Evolutionary conservation across 2,888 invertebrate species (phyloP), one percentile per base, ranked within the genome.

Genomic region (Drosophila mettleri): DNA sequence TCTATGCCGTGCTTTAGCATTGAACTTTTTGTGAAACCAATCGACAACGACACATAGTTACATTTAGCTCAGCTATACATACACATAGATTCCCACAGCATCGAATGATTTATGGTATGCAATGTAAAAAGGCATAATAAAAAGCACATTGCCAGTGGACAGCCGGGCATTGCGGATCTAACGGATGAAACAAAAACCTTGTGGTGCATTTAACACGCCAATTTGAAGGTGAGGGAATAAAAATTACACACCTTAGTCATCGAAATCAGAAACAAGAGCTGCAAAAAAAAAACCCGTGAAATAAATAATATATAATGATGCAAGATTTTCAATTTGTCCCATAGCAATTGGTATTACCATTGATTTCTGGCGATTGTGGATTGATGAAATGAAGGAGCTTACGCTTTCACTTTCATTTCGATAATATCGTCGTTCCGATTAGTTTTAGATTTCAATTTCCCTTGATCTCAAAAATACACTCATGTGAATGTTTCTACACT

Each of bases 111-210:
- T 84, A 88, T 84, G 86, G 80, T 80, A n/a, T 67, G 46, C 20
- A 60, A 79, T 83, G 86, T 88, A 83, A 77, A 85, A 73, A 78
- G 69, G 65, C 77, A 77, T 58, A 53, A 71, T 73, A 84, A 86
- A 78, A 81, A 71, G 51, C 67, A 80, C 59, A 74, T 61, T 49
- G 62, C 68, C 55, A 70, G 65, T 77, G 62, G 74, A 61, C 70
- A 62, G 64, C 70, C 59, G 71, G 71, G 64, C 65, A 84, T 88
- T 86, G 83, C 88, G 88, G 84, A 84, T 88, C 84, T 86, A 85
- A 86, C 85, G 89, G 85, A 84, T 85, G 89, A 81, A 88, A 88
- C 63, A 77, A 85, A 89, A 86, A 86, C 89, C 85, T 86, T 88
- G 88, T 73, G 83, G 79, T 77, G 85, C 85, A 86, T 86, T 88